Conservation (phyloP, 2,888 invertebrate species). For the Yponomeuta plumbellus region DNA sequence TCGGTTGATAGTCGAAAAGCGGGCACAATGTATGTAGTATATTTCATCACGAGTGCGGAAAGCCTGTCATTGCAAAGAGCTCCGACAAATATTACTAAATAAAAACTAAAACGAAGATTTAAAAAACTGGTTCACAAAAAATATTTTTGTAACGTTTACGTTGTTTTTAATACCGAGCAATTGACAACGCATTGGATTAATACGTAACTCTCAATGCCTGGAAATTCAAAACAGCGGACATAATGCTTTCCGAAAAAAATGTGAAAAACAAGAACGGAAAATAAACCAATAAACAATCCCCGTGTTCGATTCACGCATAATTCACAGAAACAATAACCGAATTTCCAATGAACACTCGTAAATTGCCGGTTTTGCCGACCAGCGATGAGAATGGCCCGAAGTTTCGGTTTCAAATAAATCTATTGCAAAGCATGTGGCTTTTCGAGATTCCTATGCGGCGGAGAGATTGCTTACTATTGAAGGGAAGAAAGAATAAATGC, state of each 20-base stretch:
- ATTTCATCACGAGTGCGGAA: too few species aligned
- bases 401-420: neutral
- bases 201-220: neutral
- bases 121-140: too few species aligned
- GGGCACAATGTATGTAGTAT: too few species aligned
- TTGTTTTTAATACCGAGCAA: neutral
- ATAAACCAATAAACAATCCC: slow-evolving; percentile 2
- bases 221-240: neutral
- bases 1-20: too few species aligned
- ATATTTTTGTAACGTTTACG: too few species aligned
- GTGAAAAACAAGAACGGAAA: neutral
- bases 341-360: slow-evolving; percentile 9
- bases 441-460: too few species aligned
- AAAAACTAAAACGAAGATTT: too few species aligned
- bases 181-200: neutral
- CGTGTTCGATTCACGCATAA: slow-evolving; percentile 5
- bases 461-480: too few species aligned
- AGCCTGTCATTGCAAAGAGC: too few species aligned
- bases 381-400: neutral
- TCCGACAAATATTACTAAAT: too few species aligned
- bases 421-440: too few species aligned
- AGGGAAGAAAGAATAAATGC: too few species aligned
- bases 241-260: neutral
- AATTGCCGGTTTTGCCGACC: slow-evolving; percentile 1
- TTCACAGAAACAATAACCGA: slow-evolving; percentile 15